Conservation (phyloP, 2,113 vertebrate genomes). For the Electrona antarctica region DNA sequence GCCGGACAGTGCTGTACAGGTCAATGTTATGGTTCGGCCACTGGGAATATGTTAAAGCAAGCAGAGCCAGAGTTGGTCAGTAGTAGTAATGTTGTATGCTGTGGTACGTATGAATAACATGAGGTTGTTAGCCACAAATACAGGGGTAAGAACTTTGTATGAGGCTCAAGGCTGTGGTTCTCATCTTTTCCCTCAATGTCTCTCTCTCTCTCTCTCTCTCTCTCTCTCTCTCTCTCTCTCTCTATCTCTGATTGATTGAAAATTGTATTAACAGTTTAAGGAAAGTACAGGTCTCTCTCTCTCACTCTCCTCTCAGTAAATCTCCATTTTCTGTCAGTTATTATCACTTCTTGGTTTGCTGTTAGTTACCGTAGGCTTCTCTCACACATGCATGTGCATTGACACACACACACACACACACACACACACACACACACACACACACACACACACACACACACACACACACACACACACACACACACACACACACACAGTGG, state of each 20-base stretch:
- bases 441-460: slow-evolving; percentile 11
- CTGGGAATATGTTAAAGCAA: background rate
- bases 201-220: background rate
- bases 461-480: background rate
- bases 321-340: background rate
- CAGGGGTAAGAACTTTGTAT: too few species aligned
- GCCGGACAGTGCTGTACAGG: slow-evolving; percentile 6
- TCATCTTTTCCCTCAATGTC: background rate
- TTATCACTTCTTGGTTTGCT: slow-evolving; percentile 10
- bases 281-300: background rate
- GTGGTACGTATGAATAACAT: background rate
- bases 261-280: too few species aligned
- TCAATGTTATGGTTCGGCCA: background rate
- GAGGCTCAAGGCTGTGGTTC: too few species aligned
- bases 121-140: too few species aligned
- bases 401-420: background rate
- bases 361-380: slow-evolving; percentile 10
- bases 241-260: too few species aligned
- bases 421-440: background rate
- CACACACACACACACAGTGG: too few species aligned
- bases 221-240: background rate
- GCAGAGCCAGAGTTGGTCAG: background rate
- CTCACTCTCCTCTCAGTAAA: background rate
- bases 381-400: background rate
- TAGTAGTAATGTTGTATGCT: background rate